These are phyloP conservation scores for Discoglossus pictus DNA, from an alignment of 2,797 vertebrate species.

Conservation along the genomic window DNA sequence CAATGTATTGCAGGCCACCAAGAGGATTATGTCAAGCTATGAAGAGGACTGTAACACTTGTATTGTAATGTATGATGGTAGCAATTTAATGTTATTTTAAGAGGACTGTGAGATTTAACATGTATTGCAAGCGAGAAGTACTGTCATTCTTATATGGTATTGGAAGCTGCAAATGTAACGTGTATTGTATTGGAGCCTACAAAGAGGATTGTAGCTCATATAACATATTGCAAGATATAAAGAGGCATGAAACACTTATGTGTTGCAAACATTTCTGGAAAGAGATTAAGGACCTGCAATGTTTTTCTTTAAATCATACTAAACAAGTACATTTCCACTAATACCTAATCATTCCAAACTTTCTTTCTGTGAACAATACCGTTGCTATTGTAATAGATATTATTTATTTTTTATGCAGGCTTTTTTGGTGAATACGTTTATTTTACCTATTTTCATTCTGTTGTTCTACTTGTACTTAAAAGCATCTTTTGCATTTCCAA, in stretches of 20 bases:
- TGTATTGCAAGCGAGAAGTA: too few species aligned
- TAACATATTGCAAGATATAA: not conserved
- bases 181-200: too few species aligned
- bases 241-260: not conserved
- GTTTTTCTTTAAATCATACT: not conserved
- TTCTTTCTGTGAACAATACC: constrained; percentile 78
- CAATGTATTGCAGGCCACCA: not conserved
- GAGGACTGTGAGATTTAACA: too few species aligned
- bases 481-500: constrained; percentile 83
- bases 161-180: too few species aligned
- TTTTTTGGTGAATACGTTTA: constrained; percentile 77
- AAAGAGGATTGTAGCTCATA: too few species aligned
- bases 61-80: too few species aligned
- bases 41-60: too few species aligned
- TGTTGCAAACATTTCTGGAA: not conserved
- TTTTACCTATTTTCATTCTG: constrained; percentile 73
- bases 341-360: constrained; percentile 69
- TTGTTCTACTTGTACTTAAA: constrained; percentile 81
- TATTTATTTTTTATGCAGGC: constrained; percentile 88
- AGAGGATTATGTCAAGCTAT: too few species aligned
- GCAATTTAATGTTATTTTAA: too few species aligned
- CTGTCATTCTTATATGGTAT: too few species aligned
- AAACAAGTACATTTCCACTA: constrained; percentile 71
- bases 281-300: not conserved
- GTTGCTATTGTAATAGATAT: constrained; percentile 83